Evolutionary conservation across 2,888 invertebrate species (phyloP), one percentile per base, ranked within the genome.

Genomic region (Melipona bicolor): DNA sequence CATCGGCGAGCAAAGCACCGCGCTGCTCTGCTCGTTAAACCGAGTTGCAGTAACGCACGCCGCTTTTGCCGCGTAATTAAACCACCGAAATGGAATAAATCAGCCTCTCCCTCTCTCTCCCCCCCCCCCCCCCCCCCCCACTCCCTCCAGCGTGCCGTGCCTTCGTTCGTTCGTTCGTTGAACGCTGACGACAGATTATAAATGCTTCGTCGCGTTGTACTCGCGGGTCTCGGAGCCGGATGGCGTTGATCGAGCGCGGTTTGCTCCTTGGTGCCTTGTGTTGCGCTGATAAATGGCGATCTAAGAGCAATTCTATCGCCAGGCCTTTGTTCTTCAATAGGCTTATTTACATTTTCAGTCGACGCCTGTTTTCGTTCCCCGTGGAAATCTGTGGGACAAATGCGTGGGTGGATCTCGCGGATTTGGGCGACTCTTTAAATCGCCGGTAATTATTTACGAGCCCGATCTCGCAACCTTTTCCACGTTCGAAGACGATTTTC

Each of bases 171-270:
- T 13, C 32, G 6, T 36, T 65, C 49, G 50, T 68, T 43, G 50
- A 27, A 27, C 36, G 13, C 19, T 21, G 50, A 52, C 19, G 50
- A 68, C 27, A 68, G 68, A 50, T 68, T 68, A 27, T 27, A 50
- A 68, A 68, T 52, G 50, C 21, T 68, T 27, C 50, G 21, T 68
- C 27, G 50, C 17, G 50, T 68, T 68, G 19, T 24, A 27, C 68
- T 27, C 50, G 50, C 11, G 19, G 13, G 43, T 43, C 43, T 27
- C 68, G 13, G 27, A 50, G 17, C 15, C 4, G 50, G 19, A 68
- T 50, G 68, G 50, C 68, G 27, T 68, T 68, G 68, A 68, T 68
- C 68, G 68, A 68, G 68, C 27, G 27, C 19, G 19, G 19, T 24
- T 43, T 0, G 50, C 27, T 27, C 13, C 21, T 27, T 11, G 9